Evolutionary conservation across 2,888 invertebrate species (phyloP).

Genomic region (Acanthoscelides obtectus): DNA sequence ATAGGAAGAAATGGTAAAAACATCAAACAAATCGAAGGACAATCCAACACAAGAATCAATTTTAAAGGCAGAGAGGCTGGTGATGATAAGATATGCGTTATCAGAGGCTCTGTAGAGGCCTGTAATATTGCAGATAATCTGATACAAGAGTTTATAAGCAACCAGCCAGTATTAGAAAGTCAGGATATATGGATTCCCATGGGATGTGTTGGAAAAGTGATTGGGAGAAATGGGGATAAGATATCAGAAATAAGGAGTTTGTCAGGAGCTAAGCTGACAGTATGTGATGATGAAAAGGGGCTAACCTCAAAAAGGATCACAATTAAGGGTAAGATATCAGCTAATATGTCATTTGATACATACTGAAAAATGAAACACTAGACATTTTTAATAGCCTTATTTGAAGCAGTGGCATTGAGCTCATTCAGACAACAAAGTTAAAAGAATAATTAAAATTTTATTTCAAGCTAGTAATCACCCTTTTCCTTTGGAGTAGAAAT

Average conservation of each 20-base stretch:
- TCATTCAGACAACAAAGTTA: no score
- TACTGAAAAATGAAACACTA: no score
- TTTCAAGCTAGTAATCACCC: no score
- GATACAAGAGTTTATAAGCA: constrained; percentile 61
- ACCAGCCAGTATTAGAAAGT: constrained; percentile 65
- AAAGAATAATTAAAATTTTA: no score
- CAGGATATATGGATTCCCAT: constrained; percentile 64
- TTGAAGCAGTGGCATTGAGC: no score
- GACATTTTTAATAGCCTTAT: no score
- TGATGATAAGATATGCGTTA: constrained; percentile 58
- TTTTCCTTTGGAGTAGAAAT: no score
- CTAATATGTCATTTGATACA: no score
- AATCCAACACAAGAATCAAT: constrained; percentile 60
- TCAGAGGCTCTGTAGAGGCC: constrained; percentile 63
- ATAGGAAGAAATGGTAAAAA: constrained; percentile 74
- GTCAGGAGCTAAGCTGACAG: constrained; percentile 68
- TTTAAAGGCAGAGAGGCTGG: constrained; percentile 55
- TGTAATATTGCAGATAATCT: constrained; percentile 68
- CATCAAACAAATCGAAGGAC: constrained; percentile 70
- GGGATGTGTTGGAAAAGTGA: constrained; percentile 65
- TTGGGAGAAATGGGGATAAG: constrained; percentile 69
- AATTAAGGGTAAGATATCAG: constrained; percentile 34
- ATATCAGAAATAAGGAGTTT: constrained; percentile 65
- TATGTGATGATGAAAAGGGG: constrained; percentile 40
- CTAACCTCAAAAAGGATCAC: constrained; percentile 32